Evolutionary conservation across 2,797 vertebrate species (phyloP), one percentile per base, ranked within the genome.

Genomic region (Tokudaia muenninki): DNA sequence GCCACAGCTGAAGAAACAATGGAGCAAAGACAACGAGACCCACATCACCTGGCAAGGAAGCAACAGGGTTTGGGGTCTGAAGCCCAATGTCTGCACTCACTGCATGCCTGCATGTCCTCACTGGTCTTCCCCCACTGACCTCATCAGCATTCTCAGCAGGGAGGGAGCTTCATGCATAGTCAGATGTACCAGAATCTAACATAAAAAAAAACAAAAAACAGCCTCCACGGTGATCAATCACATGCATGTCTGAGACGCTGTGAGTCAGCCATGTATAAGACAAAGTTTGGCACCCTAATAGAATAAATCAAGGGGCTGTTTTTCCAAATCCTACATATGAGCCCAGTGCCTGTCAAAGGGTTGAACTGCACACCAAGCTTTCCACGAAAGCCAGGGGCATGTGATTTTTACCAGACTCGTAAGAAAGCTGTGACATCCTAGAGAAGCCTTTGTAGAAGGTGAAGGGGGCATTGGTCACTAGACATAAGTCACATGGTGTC

Each of bases 231-330:
- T 9, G 34, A 67, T 0, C 50, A 16, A 80, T 86, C 75, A 80
- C 77, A 10, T 1, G 41, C 82, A 22, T 6, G 16, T 87, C 57
- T 47, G 22, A 93, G 59, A 26, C 17, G 9, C 70, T 12, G 1
- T 52, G 59, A 4, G 47, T 24, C 44, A 22, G 29, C 65, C 57
- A 17, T 13, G 2, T 24, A 47, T 0, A 22, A 74, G 24, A 41
- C 11, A 44, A 91, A 41, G 14, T 11, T 50, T 80, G 93, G 22
- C 4, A 0, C 29, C n/a, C 41, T 19, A 77, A 90, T 59, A 88
- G 95, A 93, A 94, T 52, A 55, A 89, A 94, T 57, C 52, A 92
- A 80, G 44, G 77, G 24, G 6, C 37, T 47, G 11, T 52, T 90
- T 88, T 55, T 24, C 34, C 57, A 80, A 67, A 41, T 89, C 84